Evolutionary conservation across 2,113 vertebrate species (phyloP), one percentile per base, ranked within the genome.

Genomic region (Semnornis frantzii): DNA sequence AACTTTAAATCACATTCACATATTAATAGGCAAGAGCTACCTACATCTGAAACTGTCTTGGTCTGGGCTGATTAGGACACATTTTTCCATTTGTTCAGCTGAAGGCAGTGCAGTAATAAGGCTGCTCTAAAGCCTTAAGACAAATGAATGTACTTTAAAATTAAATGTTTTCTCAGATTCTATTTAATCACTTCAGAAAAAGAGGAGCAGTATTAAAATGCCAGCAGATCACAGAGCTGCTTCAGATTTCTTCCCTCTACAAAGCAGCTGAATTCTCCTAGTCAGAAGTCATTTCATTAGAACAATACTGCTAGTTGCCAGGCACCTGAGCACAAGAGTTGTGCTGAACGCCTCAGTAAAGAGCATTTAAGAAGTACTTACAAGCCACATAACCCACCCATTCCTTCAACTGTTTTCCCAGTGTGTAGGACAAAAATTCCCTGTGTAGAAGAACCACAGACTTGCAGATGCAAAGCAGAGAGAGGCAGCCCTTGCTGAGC

Each of bases 61-160:
- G 4, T 39, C 28, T 58, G 23, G 18, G 4, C n/a, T 28, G 12
- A 76, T 14, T 28, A 89, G 21, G 89, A 73, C 5, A 82, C 37
- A 88, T 69, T 52, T 81, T 92, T 93, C 37, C 15, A n/a, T 34
- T 15, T 85, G n/a, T 59, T 89, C 52, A 63, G 13, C 30, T 71
- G 12, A 73, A 87, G 15, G 24, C 62, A 4, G 6, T 57, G 3
- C 23, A n/a, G 13, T n/a, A 82, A 90, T 54, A 77, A 66, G n/a
- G 33, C 14, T 85, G 31, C 14, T 63, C 17, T 10, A 66, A 89
- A 81, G 6, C 9, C 44, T 79, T 66, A 71, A 66, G 63, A 31
- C 3, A 94, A 92, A 93, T 64, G 13, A 89, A 55, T 34, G 59
- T 59, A 44, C 50, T 87, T 91, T 30, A 79, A 71, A 82, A 80